Base-by-base conservation (phyloP, 2,888 invertebrate genomes). In the Lasioglossum figueresi region DNA sequence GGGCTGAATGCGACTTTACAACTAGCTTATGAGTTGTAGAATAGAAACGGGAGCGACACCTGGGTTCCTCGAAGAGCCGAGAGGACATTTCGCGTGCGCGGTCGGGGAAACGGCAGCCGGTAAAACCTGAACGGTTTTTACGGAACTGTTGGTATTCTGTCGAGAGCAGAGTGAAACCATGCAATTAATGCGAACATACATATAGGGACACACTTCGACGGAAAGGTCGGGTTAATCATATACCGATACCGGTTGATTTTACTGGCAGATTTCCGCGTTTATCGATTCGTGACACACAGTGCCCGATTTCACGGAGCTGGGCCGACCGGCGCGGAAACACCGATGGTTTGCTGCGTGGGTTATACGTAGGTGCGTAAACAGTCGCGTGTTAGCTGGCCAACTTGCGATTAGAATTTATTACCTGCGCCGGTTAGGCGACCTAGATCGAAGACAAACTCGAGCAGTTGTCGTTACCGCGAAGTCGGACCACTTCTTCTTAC, bases 191-290 rank as follows among this genome's bases (percentile, higher is more conserved):
- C 68, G 23, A 19, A 31, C 27, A 2, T 4, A 43, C 16, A 1
- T 16, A 5, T 63, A 63, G 63, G 16, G 31, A 31, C n/a, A 31
- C 19, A 27, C 31, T 0, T 2, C 16, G 16, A 16, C 63, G 63
- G 19, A 31, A 63, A 31, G 31, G 31, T 63, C 16, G 8, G 31
- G 63, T 63, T 19, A 31, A 73, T 82, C 76, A 37, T 73, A 73
- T 66, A 68, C n/a, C 52, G 48, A 74, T 43, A 48, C n/a, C 63
- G 73, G 43, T 37, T 23, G n/a, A 48, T 43, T 34, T n/a, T 71
- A 14, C 37, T 4, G 2, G 16, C 34, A 63, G 6, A 27, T 72
- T 82, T 59, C 48, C n/a, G 40, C 45, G 27, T 59, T 59, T 4
- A 23, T 37, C 37, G 48, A 66, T 79, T 48, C 43, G 37, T 12